Conservation (phyloP, 1,140 invertebrate species). For the Stegodyphus mimosarum region DNA sequence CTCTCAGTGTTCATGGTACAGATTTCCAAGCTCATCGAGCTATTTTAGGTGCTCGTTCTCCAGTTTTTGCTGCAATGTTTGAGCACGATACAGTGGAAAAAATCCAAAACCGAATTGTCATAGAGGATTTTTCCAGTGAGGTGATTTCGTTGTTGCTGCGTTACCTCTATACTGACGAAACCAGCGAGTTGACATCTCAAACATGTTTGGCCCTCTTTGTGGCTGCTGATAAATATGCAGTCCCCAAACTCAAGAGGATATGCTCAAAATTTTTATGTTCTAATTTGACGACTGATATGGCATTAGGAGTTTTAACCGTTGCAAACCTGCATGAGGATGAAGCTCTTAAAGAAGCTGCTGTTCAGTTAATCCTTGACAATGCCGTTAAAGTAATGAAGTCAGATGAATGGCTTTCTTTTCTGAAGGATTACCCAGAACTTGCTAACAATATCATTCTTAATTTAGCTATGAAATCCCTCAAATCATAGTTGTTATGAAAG, state of each 20-base stretch:
- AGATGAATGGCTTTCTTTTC: constrained; percentile 35
- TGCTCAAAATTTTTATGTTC: constrained; percentile 22
- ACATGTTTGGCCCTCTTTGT: constrained; percentile 7
- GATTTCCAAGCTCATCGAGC: constrained; percentile 62
- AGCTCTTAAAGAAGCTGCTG: constrained; percentile 25
- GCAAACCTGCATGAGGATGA: constrained; percentile 25
- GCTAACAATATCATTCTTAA: constrained; percentile 33
- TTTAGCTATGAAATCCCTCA: background rate
- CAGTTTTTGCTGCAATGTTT: constrained; percentile 65
- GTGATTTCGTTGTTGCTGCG: constrained; percentile 42
- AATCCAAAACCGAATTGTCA: constrained; percentile 32
- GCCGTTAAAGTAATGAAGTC: constrained; percentile 31
- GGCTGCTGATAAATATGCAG: constrained; percentile 30
- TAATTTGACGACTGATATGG: background rate
- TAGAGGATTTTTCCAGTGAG: constrained; percentile 51
- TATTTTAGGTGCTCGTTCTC: constrained; percentile 64
- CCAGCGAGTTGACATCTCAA: background rate
- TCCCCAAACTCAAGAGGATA: constrained; percentile 21
- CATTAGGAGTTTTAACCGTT: constrained; percentile 14
- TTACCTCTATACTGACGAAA: constrained; percentile 56
- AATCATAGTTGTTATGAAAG: too few relatives aligned
- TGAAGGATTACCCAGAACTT: constrained; percentile 33
- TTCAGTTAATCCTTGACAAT: constrained; percentile 21
- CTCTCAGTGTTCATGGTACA: constrained; percentile 12
- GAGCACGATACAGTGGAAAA: constrained; percentile 60